Evolutionary conservation across 2,113 vertebrate genomes (phyloP), one percentile per base, ranked within the genome.

Genomic region (Illadopsis cleaveri): DNA sequence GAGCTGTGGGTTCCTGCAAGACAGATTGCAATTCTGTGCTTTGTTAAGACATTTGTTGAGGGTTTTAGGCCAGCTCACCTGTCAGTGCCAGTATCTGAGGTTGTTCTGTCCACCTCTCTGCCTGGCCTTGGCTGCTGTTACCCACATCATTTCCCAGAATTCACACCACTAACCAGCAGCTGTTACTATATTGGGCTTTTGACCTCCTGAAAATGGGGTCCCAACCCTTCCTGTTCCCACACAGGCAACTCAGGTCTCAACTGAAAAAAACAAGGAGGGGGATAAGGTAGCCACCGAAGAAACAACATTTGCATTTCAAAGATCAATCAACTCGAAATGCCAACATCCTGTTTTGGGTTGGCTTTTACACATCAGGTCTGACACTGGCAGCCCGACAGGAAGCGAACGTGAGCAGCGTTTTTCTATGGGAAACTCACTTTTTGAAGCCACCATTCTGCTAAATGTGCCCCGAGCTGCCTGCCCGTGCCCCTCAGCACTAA

Each of bases 271-370:
- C 35, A 6, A 7, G 11, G 3, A 15, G 48, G 28, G 5, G 75
- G 33, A 81, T 61, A 90, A 68, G 7, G 3, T 70, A 53, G 42
- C 47, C 58, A 87, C 54, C 19, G 38, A 17, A 22, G 54, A 68
- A 69, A 68, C 17, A 28, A 57, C 24, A 65, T 71, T 97, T 94
- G 57, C 66, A 82, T 98, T 97, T 97, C 87, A 48, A 61, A 96
- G 73, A 90, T 82, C 82, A 93, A 68, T 92, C 91, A 84, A 15
- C 68, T 89, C 60, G 38, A 93, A 96, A 96, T 93, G 86, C 79
- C 64, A 70, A 94, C 97, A 98, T 98, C 98, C 98, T 98, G 97
- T 98, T 98, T 97, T 96, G 96, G 78, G 53, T n/a, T 84, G 70
- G 72, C 69, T 86, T 85, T 91, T 69, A 48, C 16, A 44, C 73